Evolutionary conservation across 2,797 vertebrate species (phyloP).

Genomic region (Poeciliopsis gracilis): DNA sequence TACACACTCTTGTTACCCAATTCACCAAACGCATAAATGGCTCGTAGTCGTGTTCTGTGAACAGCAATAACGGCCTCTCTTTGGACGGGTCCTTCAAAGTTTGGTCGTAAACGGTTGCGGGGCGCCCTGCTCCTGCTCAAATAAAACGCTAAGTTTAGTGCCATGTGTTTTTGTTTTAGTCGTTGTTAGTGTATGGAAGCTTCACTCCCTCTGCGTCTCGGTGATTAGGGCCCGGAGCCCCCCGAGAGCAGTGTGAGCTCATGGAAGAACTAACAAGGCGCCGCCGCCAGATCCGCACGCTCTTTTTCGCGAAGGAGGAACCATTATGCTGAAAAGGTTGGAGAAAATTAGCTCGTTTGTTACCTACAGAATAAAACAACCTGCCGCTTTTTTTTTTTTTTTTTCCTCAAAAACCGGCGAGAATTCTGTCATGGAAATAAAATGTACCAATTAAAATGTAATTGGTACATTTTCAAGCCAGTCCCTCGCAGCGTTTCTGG

Average conservation of each 20-base stretch:
- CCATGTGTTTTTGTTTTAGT: constrained; percentile 60
- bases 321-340: constrained; percentile 20
- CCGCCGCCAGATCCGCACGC: constrained; percentile 33
- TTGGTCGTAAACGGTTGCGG: constrained; percentile 17
- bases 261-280: constrained; percentile 67
- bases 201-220: constrained; percentile 37
- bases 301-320: constrained; percentile 14
- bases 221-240: constrained; percentile 45
- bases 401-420: constrained; percentile 16
- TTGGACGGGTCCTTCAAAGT: constrained; percentile 11
- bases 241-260: constrained; percentile 57
- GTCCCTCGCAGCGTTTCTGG: neutral
- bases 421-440: constrained; percentile 24
- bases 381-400: neutral
- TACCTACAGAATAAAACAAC: constrained; percentile 27
- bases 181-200: constrained; percentile 32
- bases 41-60: neutral
- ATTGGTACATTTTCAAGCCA: constrained; percentile 24
- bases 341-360: constrained; percentile 27
- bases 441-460: constrained; percentile 28
- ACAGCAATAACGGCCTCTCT: constrained; percentile 11
- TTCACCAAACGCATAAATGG: neutral
- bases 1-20: neutral
- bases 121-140: constrained; percentile 31
- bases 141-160: constrained; percentile 36